A percentile compares a stretch with the other conserved stretches of the same genome.
phyloP scores from a whole-genome alignment of 1,140 invertebrate species.

The Archivesica marissinica region DNA sequence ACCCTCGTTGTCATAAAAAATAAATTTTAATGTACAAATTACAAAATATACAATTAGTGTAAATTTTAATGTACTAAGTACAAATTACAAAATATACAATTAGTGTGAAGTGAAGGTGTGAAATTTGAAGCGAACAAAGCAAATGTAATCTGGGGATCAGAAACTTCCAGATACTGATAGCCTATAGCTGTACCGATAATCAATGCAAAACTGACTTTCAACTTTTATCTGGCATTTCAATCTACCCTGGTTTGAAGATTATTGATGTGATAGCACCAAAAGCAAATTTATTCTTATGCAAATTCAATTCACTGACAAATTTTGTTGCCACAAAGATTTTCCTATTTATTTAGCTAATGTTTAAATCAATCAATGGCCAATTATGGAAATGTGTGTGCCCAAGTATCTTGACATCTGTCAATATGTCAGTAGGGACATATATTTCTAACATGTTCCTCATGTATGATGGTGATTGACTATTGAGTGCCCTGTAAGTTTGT shows the following conservation, averaged over 20 bases:
- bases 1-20: too few species aligned
- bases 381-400: too few species aligned
- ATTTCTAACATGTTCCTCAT: too few species aligned
- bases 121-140: not conserved
- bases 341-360: not conserved
- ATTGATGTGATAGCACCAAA: not conserved
- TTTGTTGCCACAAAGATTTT: conserved; percentile 15
- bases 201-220: conserved; percentile 10
- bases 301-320: conserved; percentile 11
- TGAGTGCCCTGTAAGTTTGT: too few species aligned
- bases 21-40: too few species aligned
- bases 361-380: not conserved
- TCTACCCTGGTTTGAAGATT: not conserved
- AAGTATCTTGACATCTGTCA: too few species aligned
- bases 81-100: too few species aligned
- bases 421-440: too few species aligned
- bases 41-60: too few species aligned
- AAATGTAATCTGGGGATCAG: not conserved
- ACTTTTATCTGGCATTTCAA: not conserved
- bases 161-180: not conserved
- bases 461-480: too few species aligned
- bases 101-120: too few species aligned
- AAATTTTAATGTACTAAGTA: too few species aligned
- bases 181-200: not conserved
- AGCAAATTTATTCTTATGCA: conserved; percentile 33